Conservation (phyloP, 2,888 invertebrate species). For the Panopea generosa region DNA sequence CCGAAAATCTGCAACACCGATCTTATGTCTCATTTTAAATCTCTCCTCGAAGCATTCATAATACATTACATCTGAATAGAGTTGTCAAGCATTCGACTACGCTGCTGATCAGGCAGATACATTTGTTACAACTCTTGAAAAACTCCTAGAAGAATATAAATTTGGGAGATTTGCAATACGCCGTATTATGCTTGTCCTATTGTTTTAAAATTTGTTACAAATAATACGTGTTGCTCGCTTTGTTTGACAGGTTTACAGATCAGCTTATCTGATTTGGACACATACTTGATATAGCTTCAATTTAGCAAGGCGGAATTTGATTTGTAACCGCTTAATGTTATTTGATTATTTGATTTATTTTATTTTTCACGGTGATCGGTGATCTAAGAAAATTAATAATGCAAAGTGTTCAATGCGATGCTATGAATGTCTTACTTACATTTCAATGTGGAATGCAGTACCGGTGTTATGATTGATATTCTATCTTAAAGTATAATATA, state of each 20-base stretch:
- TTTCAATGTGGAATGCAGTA: no score
- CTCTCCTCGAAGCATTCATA: slow-evolving; percentile 41
- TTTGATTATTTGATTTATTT: no score
- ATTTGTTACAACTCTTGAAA: slow-evolving; percentile 23
- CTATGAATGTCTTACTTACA: no score
- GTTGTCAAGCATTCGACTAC: slow-evolving; percentile 52
- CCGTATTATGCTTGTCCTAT: background rate
- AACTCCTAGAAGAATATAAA: slow-evolving; percentile 6
- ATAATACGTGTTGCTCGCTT: slow-evolving; percentile 1
- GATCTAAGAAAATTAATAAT: slow-evolving; percentile 1
- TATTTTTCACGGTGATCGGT: background rate
- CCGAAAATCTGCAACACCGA: slow-evolving; percentile 30
- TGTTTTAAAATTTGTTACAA: background rate
- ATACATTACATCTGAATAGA: slow-evolving; percentile 42
- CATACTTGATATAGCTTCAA: background rate
- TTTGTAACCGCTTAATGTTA: background rate
- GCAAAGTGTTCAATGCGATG: slow-evolving; percentile 3
- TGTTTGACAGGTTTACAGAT: slow-evolving; percentile 14
- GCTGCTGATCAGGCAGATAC: slow-evolving; percentile 52
- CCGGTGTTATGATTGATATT: no score
- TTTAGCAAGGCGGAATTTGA: slow-evolving; percentile 9
- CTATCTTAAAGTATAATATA: no score
- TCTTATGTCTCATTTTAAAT: slow-evolving; percentile 51
- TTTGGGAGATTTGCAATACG: slow-evolving; percentile 8
- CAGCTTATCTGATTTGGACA: slow-evolving; percentile 7